Evolutionary conservation across 2,888 invertebrate species (phyloP), one percentile per base, ranked within the genome.

Genomic region (Cordylochernes scorpioides): DNA sequence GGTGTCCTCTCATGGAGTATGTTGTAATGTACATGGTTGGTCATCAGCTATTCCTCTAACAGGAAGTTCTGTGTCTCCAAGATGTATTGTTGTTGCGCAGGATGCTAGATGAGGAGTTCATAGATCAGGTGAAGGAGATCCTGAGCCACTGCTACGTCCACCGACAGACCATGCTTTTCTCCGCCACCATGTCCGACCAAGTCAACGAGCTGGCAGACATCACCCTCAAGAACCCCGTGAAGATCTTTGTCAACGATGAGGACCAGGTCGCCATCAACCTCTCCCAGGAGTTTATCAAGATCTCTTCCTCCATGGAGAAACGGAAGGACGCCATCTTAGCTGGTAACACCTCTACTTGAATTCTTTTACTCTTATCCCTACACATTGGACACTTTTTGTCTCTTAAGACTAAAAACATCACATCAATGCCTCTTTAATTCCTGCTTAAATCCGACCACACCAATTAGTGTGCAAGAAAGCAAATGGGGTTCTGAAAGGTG

Each of bases 171-270:
- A 75, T 97, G 67, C 57, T 97, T 33, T 94, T 94, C 59, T 94
- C 94, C 0, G 97, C 97, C 18, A 97, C 97, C 9, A 94, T 97
- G 91, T 86, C 86, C n/a, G 91, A 91, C 30, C 70, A 78, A 54
- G 91, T 91, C 33, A 36, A 39, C 30, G 86, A 86, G 53, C 58
- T 97, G 31, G 88, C 84, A 0, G 68, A 82, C 0, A 77, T 97
- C 2, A 88, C 91, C 0, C 59, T 97, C 15, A 67, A 71, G 38
- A 77, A 78, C 44, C 94, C 97, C 0, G 74, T 91, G 16, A 75
- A 75, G 50, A 64, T 97, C 32, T 97, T 94, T 53, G 77, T 97
- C 1, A 84, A 97, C 52, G 80, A 75, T 40, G 91, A 88, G 51
- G 77, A 77, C 45, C 80, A 86, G 43, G 86, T 94, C 2, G 91